Percentiles rank a stretch among this genome's conserved stretches.
phyloP scores from a whole-genome alignment of 2,888 invertebrate species.

The Helicoverpa assulta region DNA sequence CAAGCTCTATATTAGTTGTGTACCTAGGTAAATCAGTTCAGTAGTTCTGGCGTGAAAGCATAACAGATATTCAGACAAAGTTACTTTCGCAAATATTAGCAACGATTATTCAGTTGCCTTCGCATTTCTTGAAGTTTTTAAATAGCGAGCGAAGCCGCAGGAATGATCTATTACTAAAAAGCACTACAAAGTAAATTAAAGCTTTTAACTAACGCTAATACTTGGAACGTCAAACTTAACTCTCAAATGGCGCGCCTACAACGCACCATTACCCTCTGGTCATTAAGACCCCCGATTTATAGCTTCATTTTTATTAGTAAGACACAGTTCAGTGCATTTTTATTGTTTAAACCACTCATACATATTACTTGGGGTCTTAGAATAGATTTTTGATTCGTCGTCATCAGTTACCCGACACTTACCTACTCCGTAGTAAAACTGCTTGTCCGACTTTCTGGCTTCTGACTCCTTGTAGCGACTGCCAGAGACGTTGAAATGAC shows the following conservation, averaged over 20 bases:
- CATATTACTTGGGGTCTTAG: slow-evolving; percentile 47
- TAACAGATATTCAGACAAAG: background rate
- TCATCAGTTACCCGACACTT: too few species aligned
- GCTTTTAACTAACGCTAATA: slow-evolving; percentile 52
- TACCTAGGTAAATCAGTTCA: background rate
- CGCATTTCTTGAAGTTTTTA: background rate
- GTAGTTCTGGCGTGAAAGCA: background rate
- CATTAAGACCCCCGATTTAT: slow-evolving; percentile 74
- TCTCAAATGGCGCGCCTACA: slow-evolving; percentile 55
- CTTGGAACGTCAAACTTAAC: slow-evolving; percentile 46
- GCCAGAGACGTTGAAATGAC: too few species aligned
- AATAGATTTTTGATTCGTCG: slow-evolving; percentile 6
- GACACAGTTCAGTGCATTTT: slow-evolving; percentile 56
- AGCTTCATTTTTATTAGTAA: slow-evolving; percentile 74
- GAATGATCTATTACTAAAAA: slow-evolving; percentile 10
- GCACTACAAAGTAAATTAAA: slow-evolving; percentile 46
- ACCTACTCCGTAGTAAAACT: too few species aligned
- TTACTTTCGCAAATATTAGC: too few species aligned
- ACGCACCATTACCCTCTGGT: slow-evolving; percentile 70
- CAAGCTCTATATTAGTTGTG: background rate
- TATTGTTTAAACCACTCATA: slow-evolving; percentile 52
- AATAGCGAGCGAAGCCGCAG: background rate
- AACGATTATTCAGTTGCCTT: too few species aligned
- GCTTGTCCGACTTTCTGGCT: too few species aligned
- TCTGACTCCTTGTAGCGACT: too few species aligned